Evolutionary conservation across 2,113 vertebrate species (phyloP).

Genomic region (Eurystomus gularis): DNA sequence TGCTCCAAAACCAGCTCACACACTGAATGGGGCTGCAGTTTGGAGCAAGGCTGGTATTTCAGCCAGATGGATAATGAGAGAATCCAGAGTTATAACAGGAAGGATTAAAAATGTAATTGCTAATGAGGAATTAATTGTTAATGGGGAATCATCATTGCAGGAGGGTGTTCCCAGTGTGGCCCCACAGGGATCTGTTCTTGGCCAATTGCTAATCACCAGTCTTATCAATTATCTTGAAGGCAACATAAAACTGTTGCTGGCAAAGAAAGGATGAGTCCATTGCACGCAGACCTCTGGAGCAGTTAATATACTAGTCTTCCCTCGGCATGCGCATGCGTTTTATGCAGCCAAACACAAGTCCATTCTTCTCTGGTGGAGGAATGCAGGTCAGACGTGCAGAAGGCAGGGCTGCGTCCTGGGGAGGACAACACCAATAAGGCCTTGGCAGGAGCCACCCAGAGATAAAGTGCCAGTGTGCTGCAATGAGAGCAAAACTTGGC

Average conservation of each 20-base stretch:
- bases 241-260: constrained; percentile 42
- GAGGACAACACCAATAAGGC: neutral
- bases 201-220: neutral
- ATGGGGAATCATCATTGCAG: constrained; percentile 23
- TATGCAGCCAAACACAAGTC: neutral
- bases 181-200: neutral
- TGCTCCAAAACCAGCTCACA: neutral
- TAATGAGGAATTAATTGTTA: constrained; percentile 58
- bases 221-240: constrained; percentile 52
- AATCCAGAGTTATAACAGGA: constrained; percentile 15
- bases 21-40: neutral
- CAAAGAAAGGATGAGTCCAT: constrained; percentile 4
- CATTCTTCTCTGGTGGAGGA: neutral
- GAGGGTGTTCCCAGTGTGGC: constrained; percentile 23
- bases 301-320: neutral
- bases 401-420: neutral
- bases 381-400: neutral
- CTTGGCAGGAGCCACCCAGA: neutral
- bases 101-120: constrained; percentile 42
- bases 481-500: neutral
- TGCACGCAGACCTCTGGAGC: neutral
- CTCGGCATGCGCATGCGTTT: neutral
- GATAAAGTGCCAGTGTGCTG: neutral
- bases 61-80: constrained; percentile 21
- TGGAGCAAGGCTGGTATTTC: neutral